A percentile compares a stretch with the other conserved stretches of the same genome.
These are phyloP conservation scores for Clarias macrocephalus DNA, from an alignment of 2,113 vertebrate species.

Conservation along the genomic window DNA sequence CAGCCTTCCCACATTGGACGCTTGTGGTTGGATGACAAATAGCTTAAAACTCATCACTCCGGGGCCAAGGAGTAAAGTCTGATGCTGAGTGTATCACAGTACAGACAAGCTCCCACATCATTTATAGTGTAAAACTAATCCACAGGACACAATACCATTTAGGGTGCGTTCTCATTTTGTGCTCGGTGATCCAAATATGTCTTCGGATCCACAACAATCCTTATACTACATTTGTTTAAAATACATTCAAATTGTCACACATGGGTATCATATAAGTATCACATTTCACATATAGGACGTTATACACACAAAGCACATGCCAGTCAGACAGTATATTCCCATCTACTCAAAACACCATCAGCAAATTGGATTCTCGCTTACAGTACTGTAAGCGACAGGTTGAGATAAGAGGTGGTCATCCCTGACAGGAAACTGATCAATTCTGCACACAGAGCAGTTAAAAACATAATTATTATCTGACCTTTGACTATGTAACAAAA, in stretches of 20 bases:
- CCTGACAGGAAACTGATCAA: conserved; percentile 57
- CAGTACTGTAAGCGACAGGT: conserved; percentile 28
- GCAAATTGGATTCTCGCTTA: conserved; percentile 19
- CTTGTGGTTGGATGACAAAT: neutral
- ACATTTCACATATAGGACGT: neutral
- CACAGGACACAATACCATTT: neutral
- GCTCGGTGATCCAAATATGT: neutral
- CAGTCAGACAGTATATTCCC: neutral
- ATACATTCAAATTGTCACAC: neutral
- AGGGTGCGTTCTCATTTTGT: neutral
- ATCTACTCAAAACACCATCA: neutral
- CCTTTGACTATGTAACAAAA: conserved; percentile 66
- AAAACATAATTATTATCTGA: conserved; percentile 61
- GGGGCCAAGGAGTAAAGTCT: neutral
- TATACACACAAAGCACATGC: neutral
- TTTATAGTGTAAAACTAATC: neutral
- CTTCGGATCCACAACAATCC: neutral
- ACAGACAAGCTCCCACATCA: neutral
- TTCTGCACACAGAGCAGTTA: conserved; percentile 55
- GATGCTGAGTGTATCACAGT: neutral
- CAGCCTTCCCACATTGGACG: neutral
- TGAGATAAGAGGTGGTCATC: conserved; percentile 40
- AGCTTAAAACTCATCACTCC: neutral
- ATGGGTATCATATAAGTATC: neutral
- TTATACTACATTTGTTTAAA: neutral